Percentiles rank a stretch among this genome's conserved stretches.
These are phyloP conservation scores for Brachypteracias leptosomus DNA, from an alignment of 2,113 vertebrate species.

Conservation along the genomic window DNA sequence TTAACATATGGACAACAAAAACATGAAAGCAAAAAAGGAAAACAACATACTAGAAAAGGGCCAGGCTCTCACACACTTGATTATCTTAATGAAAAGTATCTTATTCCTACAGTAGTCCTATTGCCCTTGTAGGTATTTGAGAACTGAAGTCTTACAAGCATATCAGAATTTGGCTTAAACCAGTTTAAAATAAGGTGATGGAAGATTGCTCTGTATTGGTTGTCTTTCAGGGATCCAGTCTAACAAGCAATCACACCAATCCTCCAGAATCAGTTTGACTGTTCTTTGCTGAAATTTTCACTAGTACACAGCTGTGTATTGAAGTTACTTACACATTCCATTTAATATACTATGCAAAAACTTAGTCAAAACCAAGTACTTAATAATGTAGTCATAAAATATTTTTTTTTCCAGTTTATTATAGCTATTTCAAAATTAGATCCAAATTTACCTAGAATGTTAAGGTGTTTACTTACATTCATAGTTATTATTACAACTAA, in stretches of 20 bases:
- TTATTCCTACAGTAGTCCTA: neutral
- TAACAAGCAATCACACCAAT: neutral
- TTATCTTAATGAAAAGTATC: neutral
- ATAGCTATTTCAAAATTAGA: neutral
- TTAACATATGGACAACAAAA: neutral
- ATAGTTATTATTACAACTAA: neutral
- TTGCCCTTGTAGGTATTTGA: neutral
- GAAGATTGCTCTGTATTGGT: neutral
- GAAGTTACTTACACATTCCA: neutral
- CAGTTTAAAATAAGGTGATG: neutral
- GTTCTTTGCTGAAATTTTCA: neutral
- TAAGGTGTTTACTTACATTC: neutral
- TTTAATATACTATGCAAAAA: neutral
- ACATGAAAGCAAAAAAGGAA: neutral
- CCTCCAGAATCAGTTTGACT: neutral
- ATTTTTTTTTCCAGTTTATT: neutral
- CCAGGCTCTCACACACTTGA: neutral
- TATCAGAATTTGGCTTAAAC: neutral
- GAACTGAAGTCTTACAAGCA: neutral
- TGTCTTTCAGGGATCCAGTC: neutral
- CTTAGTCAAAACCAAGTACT: neutral
- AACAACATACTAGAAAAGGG: neutral
- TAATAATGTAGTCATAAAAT: neutral
- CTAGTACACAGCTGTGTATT: neutral
- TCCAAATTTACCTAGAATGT: neutral